Evolutionary conservation across 2,888 invertebrate species (phyloP).

Genomic region (Arenicola marina): DNA sequence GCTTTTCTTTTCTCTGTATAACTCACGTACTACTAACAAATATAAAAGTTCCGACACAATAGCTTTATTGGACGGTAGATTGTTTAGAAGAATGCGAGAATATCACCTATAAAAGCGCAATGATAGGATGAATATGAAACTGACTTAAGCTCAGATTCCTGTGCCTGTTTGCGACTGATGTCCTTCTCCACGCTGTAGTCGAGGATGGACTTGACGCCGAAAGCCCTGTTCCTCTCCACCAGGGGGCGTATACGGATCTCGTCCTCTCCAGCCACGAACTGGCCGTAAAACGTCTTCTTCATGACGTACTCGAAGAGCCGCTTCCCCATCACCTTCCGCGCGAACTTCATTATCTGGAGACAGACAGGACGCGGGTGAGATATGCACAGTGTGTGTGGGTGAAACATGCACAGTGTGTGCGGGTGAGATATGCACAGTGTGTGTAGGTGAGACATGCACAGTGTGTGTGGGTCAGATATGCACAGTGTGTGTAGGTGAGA

Average conservation of each 20-base stretch:
- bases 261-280: slow-evolving; percentile 95
- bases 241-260: slow-evolving; percentile 75
- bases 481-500: too few species aligned
- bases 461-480: too few species aligned
- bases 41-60: too few species aligned
- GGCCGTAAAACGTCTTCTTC: slow-evolving; percentile 97
- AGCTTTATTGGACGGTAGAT: too few species aligned
- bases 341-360: slow-evolving; percentile 69
- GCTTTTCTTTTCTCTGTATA: too few species aligned
- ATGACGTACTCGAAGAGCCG: slow-evolving; percentile 80
- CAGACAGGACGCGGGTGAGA: background rate
- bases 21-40: too few species aligned
- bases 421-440: too few species aligned
- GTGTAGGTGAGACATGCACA: too few species aligned
- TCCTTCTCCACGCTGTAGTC: slow-evolving; percentile 99
- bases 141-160: slow-evolving; percentile 91
- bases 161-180: slow-evolving; percentile 81
- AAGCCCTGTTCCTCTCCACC: slow-evolving; percentile 71
- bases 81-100: too few species aligned
- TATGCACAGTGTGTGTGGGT: background rate
- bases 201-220: slow-evolving; percentile 97
- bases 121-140: too few species aligned
- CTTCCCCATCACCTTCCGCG: slow-evolving; percentile 78
- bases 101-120: too few species aligned
- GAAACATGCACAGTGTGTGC: background rate